Base-by-base conservation (phyloP, 2,888 invertebrate genomes). In the Caenorhabditis sp. region DNA sequence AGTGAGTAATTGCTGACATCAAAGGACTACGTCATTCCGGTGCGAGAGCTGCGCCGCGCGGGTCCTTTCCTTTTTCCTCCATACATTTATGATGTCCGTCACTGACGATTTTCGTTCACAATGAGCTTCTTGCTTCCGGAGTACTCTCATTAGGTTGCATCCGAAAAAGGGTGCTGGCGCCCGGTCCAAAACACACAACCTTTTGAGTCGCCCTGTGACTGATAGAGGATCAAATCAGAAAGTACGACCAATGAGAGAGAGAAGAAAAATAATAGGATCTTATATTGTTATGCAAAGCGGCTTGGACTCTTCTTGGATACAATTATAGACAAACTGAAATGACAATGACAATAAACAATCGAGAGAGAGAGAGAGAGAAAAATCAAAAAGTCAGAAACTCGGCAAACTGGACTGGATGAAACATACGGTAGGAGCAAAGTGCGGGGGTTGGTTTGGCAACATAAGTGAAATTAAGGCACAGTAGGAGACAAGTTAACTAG, bases 111-210 rank as follows among this genome's bases (percentile, higher is more conserved):
- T 65, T 62, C 55, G 70, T 71, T 62, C 62, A 55, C 18, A 55
- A 64, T 64, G 56, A 40, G 24, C 50, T 44, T 32, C 35, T 40
- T 13, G 55, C 58, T 64, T 55, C 53, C 60, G 22, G 60, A 76
- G 76, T 67, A 67, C 76, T 76, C 67, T 76, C 76, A 76, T 76
- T 61, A 76, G 47, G 67, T 44, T 76, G 76, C 76, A 76, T 67
- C 32, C 67, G 50, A 44, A 50, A 61, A 53, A 51, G 51, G 51
- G 26, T n/a, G n/a, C 2, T 40, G 40, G 40, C 2, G 40, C 22
- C 2, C 28, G 47, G 70, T 70, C 51, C 60, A 70, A 70, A 70
- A 70, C 70, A 70, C 70, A 70, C 35, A 24, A 58, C 24, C 47
- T 55, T 67, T 55, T 24, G 20, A 22, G 40, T 40, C 3, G 37